phyloP scores from a whole-genome alignment of 2,113 vertebrate species.

The Epinephelus cyanopodus region DNA sequence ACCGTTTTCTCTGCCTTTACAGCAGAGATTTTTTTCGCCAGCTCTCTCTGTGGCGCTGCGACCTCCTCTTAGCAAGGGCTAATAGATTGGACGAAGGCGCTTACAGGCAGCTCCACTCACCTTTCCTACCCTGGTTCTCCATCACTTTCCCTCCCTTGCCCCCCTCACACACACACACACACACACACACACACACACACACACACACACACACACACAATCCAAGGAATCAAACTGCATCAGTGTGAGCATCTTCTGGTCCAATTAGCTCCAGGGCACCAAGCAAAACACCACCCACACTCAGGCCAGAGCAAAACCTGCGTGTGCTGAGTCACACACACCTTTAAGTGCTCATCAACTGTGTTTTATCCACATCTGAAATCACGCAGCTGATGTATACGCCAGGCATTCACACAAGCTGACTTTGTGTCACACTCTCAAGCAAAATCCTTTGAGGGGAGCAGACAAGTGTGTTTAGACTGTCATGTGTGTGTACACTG shows the following conservation, averaged over 20 bases:
- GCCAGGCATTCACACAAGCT: constrained; percentile 15
- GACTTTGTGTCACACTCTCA: constrained; percentile 15
- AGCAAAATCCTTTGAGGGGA: constrained; percentile 10
- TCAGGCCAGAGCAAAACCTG: background rate
- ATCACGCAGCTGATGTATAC: constrained; percentile 41
- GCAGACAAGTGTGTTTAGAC: background rate
- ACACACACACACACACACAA: constrained; percentile 6
- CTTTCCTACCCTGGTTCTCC: constrained; percentile 1
- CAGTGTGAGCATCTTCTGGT: background rate
- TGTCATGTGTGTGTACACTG: constrained; percentile 4
- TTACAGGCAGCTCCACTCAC: constrained; percentile 30
- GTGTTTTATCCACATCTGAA: constrained; percentile 27
- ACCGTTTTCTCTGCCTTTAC: background rate
- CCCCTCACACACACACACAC: background rate
- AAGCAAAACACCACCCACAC: constrained; percentile 15
- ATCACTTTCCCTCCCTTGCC: background rate
- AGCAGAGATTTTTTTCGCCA: background rate
- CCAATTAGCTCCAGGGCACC: constrained; percentile 32
- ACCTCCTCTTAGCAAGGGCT: constrained; percentile 42
- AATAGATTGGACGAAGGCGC: constrained; percentile 40
- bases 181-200: background rate
- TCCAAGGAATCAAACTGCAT: constrained; percentile 21
- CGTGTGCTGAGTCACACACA: background rate
- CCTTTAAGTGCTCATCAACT: constrained; percentile 1
- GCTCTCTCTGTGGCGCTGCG: constrained; percentile 36